A percentile compares a stretch with the other conserved stretches of the same genome.
Evolutionary conservation across 2,113 vertebrate genomes (phyloP).

Genomic region (Sialia sialis): DNA sequence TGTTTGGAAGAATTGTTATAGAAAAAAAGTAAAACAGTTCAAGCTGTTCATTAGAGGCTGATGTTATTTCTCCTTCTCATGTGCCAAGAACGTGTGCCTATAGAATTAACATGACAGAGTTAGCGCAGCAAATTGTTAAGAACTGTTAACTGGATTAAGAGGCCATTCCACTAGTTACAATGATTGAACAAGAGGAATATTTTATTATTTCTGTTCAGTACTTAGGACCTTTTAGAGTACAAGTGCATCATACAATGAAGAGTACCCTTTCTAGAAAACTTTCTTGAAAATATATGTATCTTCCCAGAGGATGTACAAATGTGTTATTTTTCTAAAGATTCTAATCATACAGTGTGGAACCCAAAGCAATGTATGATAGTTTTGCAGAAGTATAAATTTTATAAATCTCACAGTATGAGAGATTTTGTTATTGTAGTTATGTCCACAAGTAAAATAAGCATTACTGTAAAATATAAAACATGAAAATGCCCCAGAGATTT

Average conservation of each 20-base stretch:
- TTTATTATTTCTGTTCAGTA: not conserved
- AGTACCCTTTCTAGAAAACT: not conserved
- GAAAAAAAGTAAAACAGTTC: not conserved
- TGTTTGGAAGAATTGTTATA: not conserved
- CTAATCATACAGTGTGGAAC: not conserved
- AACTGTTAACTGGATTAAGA: not conserved
- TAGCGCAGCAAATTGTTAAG: not conserved
- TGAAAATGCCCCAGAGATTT: not conserved
- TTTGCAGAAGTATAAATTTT: not conserved
- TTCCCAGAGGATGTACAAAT: not conserved
- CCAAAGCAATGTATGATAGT: not conserved
- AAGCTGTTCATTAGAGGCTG: not conserved
- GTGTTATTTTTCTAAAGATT: not conserved
- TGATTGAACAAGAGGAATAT: not conserved
- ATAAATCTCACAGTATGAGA: not conserved
- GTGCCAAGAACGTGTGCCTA: not conserved
- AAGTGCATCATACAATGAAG: not conserved
- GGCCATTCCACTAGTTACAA: not conserved
- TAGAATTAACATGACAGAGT: not conserved
- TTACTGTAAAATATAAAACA: not conserved
- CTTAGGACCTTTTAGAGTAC: not conserved
- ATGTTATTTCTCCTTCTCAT: not conserved
- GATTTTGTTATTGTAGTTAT: not conserved
- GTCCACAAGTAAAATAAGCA: not conserved
- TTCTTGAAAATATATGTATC: fast-evolving